A percentile compares a stretch with the other conserved stretches of the same genome.
phyloP scores from a whole-genome alignment of 1,140 invertebrate species.

The Brachionus calyciflorus region DNA sequence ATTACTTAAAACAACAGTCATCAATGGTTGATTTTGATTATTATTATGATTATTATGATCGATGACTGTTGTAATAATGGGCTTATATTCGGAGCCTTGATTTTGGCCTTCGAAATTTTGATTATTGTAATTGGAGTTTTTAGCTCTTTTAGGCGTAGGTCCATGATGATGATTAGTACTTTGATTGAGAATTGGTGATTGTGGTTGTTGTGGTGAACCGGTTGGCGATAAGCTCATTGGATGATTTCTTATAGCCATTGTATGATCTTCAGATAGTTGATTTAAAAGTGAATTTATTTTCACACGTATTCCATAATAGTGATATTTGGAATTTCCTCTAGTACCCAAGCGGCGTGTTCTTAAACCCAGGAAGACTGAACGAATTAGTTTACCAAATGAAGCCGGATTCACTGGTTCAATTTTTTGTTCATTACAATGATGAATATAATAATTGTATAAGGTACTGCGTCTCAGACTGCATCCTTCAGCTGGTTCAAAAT shows the following conservation, averaged over 20 bases:
- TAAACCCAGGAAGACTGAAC: slow-evolving; percentile 92
- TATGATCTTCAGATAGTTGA: slow-evolving; percentile 64
- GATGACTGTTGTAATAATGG: not conserved
- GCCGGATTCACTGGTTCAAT: slow-evolving; percentile 97
- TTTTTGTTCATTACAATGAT: slow-evolving; percentile 87
- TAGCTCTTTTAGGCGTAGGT: not conserved
- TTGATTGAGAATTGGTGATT: slow-evolving; percentile 20
- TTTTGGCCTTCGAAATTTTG: not conserved
- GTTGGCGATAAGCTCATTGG: slow-evolving; percentile 36
- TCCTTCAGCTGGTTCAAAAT: slow-evolving; percentile 96
- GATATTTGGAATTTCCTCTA: slow-evolving; percentile 97
- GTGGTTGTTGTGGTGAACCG: slow-evolving; percentile 16
- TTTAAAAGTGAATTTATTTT: slow-evolving; percentile 80
- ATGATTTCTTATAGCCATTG: not conserved
- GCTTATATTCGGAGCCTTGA: not conserved
- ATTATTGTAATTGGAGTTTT: not conserved
- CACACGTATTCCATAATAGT: slow-evolving; percentile 97
- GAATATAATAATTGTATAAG: slow-evolving; percentile 90
- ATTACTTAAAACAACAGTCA: slow-evolving; percentile 11
- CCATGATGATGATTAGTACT: slow-evolving; percentile 22
- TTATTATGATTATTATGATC: not conserved
- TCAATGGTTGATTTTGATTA: not conserved
- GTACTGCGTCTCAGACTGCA: slow-evolving; percentile 92
- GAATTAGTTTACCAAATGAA: slow-evolving; percentile 96
- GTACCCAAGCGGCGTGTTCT: slow-evolving; percentile 89